Percentiles rank a stretch among this genome's conserved stretches.
These are phyloP conservation scores for Phania funesta DNA, from an alignment of 2,888 invertebrate genomes.

Conservation along the genomic window DNA sequence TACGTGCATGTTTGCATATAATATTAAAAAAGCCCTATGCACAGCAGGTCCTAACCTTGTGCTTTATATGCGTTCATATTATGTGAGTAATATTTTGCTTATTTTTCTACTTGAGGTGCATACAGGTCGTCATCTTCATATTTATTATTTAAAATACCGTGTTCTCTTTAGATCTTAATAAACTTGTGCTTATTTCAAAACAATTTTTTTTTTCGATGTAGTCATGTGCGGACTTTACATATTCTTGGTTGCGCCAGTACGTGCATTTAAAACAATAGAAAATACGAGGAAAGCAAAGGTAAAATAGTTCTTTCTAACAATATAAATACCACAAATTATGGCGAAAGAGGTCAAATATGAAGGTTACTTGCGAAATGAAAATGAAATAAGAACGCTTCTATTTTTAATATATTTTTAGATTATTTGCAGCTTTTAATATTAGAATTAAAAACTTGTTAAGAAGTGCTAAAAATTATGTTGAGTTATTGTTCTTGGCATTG, in stretches of 20 bases:
- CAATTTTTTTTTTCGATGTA: conserved; percentile 9
- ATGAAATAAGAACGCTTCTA: not conserved
- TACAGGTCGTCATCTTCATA: not conserved
- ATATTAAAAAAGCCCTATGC: not conserved
- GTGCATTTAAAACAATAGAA: too few species aligned
- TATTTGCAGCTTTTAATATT: too few species aligned
- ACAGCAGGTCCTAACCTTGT: not conserved
- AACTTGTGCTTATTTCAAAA: conserved; percentile 42
- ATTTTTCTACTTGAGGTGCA: conserved; percentile 5
- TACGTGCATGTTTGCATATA: not conserved
- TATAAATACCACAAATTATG: conserved; percentile 12
- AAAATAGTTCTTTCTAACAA: not conserved
- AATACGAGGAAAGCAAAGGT: not conserved
- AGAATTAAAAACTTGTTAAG: too few species aligned
- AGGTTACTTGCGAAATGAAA: conserved; percentile 29
- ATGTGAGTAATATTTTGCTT: not conserved
- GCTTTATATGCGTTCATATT: not conserved
- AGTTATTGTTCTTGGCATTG: too few species aligned
- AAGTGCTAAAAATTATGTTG: too few species aligned
- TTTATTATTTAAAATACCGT: not conserved
- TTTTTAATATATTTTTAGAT: not conserved
- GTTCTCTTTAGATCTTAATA: conserved; percentile 14
- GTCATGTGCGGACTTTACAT: conserved; percentile 9
- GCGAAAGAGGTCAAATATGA: conserved; percentile 49
- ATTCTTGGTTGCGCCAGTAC: too few species aligned